These are phyloP conservation scores for Sycophila sp. DNA, from an alignment of 1,140 invertebrate genomes.

Conservation along the genomic window DNA sequence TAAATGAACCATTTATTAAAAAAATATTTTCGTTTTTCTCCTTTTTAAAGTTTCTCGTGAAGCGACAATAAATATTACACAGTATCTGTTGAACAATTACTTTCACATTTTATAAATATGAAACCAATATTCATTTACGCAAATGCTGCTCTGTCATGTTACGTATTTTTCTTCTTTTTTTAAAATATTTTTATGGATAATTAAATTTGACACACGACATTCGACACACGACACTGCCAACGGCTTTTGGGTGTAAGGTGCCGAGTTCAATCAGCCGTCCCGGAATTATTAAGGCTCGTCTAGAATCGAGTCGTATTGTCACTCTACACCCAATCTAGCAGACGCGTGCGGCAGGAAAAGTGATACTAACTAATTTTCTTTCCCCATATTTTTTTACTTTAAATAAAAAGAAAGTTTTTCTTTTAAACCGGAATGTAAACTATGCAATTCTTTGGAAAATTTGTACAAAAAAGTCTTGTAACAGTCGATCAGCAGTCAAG, in stretches of 20 bases:
- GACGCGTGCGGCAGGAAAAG: slow-evolving; percentile 51
- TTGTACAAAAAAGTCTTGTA: slow-evolving; percentile 25
- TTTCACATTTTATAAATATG: too few species aligned
- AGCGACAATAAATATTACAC: too few species aligned
- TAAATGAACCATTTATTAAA: too few species aligned
- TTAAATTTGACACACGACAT: neutral
- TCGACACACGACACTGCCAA: neutral
- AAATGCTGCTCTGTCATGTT: too few species aligned
- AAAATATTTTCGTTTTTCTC: too few species aligned
- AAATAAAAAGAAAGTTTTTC: slow-evolving; percentile 13
- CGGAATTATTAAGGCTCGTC: slow-evolving; percentile 1
- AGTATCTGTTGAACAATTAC: too few species aligned
- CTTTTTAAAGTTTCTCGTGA: too few species aligned
- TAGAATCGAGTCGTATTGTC: slow-evolving; percentile 20
- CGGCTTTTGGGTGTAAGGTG: neutral
- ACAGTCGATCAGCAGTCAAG: slow-evolving; percentile 16
- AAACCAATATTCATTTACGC: too few species aligned
- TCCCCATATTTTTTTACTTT: neutral
- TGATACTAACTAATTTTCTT: too few species aligned
- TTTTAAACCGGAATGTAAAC: slow-evolving; percentile 18
- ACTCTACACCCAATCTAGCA: slow-evolving; percentile 46
- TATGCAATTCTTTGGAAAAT: slow-evolving; percentile 20
- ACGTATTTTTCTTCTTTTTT: too few species aligned
- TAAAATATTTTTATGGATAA: too few species aligned
- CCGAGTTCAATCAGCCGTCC: neutral